A percentile compares a stretch with the other conserved stretches of the same genome.
These are phyloP conservation scores for Argopecten irradians DNA, from an alignment of 1,140 invertebrate species.

Conservation along the genomic window DNA sequence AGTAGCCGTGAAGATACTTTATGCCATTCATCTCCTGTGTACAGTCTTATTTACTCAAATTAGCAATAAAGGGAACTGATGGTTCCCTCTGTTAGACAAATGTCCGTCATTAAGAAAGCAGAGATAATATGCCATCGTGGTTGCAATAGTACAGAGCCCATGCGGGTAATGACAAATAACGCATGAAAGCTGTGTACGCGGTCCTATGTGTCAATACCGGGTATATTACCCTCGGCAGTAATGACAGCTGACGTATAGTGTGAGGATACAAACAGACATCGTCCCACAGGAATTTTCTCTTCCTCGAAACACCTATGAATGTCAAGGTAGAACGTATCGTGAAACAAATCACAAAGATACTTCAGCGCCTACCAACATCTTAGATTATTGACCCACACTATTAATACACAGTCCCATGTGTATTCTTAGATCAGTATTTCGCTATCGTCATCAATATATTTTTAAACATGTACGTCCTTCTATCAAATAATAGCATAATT, in stretches of 20 bases:
- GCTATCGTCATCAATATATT: too few species aligned
- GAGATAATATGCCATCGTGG: not conserved
- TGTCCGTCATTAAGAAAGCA: not conserved
- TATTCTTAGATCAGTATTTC: not conserved
- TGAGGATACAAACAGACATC: not conserved
- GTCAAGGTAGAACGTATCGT: not conserved
- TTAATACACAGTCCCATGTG: not conserved
- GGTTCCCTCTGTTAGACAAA: not conserved
- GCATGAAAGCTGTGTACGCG: not conserved
- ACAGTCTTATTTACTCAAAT: too few species aligned
- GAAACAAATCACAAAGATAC: not conserved
- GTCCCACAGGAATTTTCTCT: not conserved
- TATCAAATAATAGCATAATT: too few species aligned
- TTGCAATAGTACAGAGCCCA: not conserved
- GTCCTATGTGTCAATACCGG: not conserved
- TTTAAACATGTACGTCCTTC: too few species aligned
- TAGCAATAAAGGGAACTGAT: not conserved
- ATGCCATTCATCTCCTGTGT: too few species aligned
- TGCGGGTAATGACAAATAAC: not conserved
- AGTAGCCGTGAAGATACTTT: too few species aligned
- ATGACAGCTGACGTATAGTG: not conserved
- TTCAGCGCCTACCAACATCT: too few species aligned
- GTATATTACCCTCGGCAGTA: not conserved
- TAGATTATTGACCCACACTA: too few species aligned
- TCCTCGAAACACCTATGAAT: not conserved